Percentiles rank a stretch among this genome's conserved stretches.
These are phyloP conservation scores for Esox lucius DNA, from an alignment of 2,797 vertebrate species.

Conservation along the genomic window DNA sequence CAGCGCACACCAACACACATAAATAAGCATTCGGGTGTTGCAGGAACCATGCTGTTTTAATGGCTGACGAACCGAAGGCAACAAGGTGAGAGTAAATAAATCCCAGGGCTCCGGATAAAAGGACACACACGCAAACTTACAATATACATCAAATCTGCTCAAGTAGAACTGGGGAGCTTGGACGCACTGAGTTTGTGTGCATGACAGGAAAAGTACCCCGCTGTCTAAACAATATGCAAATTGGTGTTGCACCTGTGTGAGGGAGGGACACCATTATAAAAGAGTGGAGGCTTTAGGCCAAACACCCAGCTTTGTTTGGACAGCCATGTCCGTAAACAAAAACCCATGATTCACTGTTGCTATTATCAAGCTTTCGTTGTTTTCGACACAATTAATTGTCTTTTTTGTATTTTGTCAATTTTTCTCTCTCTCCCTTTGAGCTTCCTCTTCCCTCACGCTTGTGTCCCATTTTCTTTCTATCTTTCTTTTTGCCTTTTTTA, in stretches of 20 bases:
- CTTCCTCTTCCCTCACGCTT: background rate
- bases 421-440: background rate
- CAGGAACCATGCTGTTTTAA: conserved; percentile 39
- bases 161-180: background rate
- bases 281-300: background rate
- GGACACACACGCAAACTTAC: background rate
- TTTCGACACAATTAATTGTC: too few species aligned
- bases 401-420: background rate
- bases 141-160: background rate
- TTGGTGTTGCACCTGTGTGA: conserved; percentile 33
- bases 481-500: background rate
- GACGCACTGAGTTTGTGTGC: background rate
- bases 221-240: conserved; percentile 49
- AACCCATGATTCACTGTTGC: background rate
- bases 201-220: conserved; percentile 6
- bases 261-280: conserved; percentile 14
- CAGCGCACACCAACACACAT: background rate
- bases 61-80: conserved; percentile 37
- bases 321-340: background rate
- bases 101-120: conserved; percentile 30
- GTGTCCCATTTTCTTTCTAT: too few species aligned
- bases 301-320: background rate
- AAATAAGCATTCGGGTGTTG: conserved; percentile 2
- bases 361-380: too few species aligned
- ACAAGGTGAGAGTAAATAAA: conserved; percentile 32